These are phyloP conservation scores for Danaus chrysippus DNA, from an alignment of 2,888 invertebrate genomes.

Conservation along the genomic window DNA sequence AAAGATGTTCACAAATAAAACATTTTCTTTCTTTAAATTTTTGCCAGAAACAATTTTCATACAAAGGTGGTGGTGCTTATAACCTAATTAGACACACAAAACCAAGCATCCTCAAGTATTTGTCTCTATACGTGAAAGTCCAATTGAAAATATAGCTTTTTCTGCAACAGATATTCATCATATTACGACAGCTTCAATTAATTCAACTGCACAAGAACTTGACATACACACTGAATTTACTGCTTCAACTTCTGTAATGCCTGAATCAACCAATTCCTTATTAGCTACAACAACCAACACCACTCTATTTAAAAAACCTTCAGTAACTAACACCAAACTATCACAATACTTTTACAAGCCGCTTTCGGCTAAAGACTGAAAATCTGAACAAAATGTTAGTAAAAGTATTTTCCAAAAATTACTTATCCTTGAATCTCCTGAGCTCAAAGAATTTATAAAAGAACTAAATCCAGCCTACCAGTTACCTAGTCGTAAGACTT, in stretches of 20 bases:
- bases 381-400: constrained; percentile 8
- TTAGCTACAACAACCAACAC: not conserved
- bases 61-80: constrained; percentile 13
- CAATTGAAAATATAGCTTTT: too few relatives aligned
- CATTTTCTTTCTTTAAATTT: too few relatives aligned
- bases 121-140: too few relatives aligned
- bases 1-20: too few relatives aligned
- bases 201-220: too few relatives aligned
- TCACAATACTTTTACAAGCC: constrained; percentile 12
- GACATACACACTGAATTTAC: too few relatives aligned
- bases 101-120: not conserved
- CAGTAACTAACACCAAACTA: constrained; percentile 5
- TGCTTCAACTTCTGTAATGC: too few relatives aligned
- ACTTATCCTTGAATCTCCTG: constrained; percentile 14
- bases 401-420: constrained; percentile 18
- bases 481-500: constrained; percentile 20
- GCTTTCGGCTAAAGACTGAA: constrained; percentile 10
- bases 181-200: too few relatives aligned
- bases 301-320: constrained; percentile 8
- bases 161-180: too few relatives aligned
- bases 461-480: constrained; percentile 19
- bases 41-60: constrained; percentile 14
- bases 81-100: constrained; percentile 11
- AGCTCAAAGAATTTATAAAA: constrained; percentile 19
- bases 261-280: not conserved